These are phyloP conservation scores for Alethe diademata DNA, from an alignment of 2,113 vertebrate genomes.

Conservation along the genomic window DNA sequence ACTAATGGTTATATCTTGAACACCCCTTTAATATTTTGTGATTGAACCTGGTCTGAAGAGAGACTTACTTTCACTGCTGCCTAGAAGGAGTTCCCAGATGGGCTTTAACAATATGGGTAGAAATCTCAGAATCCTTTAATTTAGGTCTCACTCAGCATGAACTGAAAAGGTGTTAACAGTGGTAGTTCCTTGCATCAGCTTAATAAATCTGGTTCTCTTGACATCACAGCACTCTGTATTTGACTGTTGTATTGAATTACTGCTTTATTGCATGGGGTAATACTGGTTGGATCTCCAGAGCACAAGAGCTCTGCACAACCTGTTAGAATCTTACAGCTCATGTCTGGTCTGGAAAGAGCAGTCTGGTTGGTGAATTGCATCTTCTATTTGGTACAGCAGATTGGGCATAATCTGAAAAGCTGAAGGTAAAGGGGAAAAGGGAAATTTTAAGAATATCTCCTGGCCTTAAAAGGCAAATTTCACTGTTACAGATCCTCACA, in stretches of 20 bases:
- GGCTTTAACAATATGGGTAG: neutral
- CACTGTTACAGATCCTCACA: neutral
- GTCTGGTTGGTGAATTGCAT: neutral
- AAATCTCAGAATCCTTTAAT: neutral
- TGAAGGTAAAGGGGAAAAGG: neutral
- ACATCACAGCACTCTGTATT: neutral
- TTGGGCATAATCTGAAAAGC: neutral
- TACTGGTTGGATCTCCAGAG: neutral
- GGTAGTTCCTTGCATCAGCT: neutral
- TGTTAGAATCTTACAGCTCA: neutral
- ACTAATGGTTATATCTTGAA: neutral
- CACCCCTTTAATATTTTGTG: neutral
- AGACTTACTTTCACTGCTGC: neutral
- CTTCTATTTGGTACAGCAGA: neutral
- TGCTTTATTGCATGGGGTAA: neutral
- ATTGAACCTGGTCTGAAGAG: neutral
- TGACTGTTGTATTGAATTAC: neutral
- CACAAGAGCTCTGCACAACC: neutral
- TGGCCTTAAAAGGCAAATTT: neutral
- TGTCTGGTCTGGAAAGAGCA: neutral
- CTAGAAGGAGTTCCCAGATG: neutral
- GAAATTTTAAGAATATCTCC: neutral
- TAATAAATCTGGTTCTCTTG: neutral
- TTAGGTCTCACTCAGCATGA: neutral
- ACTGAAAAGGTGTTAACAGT: neutral